Base-by-base conservation (phyloP, 37 sponge, comb jelly and placozoan species). In the Theonella swinhoei region DNA sequence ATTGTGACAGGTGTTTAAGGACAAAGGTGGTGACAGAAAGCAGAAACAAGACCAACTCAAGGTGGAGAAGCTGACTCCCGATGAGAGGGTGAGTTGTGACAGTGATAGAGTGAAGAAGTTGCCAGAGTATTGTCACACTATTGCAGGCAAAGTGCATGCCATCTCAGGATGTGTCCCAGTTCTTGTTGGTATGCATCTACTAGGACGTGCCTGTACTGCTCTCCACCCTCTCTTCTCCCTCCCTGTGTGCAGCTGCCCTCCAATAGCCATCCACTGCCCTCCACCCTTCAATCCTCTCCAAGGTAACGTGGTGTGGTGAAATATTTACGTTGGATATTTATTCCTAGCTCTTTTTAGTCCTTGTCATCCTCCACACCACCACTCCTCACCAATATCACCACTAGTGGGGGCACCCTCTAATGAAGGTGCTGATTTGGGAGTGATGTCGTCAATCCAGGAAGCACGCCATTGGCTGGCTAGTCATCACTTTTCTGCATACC, bases 11-110 rank as follows among this genome's bases (percentile, higher is more conserved):
- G 87, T 86, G 24, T 78, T 84, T 11, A 69, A 92, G 83, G 93
- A 92, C 38, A 92, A 92, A 61, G 93, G 93, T 36, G 93, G 85
- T 0, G 93, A 92, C 30, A 38, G 93, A 0, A 92, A 92, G 64
- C 88, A 92, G 34, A 84, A 82, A 42, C 75, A 83, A 67, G 93
- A 92, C 43, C 69, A 83, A 42, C 86, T 69, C 69, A 83, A 80
- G 59, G 24, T 84, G 66, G 89, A 78, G 80, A 88, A 88, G 74
- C 72, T 86, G 41, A 30, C 85, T 69, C 68, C 72, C 4, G n/a
- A 42, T 14, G 93, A 92, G 4, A 43, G 47, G 43, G 83, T 83
- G 30, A 38, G 75, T 26, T 19, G 1, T 30, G 19, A 72, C n/a
- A n/a, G n/a, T n/a, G n/a, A n/a, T n/a, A n/a, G n/a, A n/a, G n/a